phyloP scores from a whole-genome alignment of 2,113 vertebrate species.

The Acrocephalus arundinaceus region DNA sequence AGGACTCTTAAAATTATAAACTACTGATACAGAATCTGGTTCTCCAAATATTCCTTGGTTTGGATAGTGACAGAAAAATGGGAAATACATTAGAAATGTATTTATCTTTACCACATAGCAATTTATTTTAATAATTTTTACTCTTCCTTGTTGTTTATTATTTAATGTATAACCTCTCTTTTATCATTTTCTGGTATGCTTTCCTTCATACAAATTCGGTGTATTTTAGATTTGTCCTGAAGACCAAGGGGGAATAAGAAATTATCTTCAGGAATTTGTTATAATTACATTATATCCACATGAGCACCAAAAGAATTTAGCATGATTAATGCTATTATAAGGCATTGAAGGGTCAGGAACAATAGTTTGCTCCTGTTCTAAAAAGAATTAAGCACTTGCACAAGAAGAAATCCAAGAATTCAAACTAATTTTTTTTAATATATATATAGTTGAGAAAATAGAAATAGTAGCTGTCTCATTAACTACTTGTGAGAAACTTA shows the following conservation, averaged over 20 bases:
- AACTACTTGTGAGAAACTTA: not conserved
- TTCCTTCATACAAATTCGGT: not conserved
- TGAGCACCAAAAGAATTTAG: conserved; percentile 64
- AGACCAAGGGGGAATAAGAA: not conserved
- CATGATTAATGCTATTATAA: conserved; percentile 67
- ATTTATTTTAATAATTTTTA: not conserved
- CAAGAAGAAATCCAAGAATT: not conserved
- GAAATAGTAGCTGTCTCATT: not conserved
- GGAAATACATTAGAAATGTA: not conserved
- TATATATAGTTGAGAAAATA: not conserved
- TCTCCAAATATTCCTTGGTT: not conserved
- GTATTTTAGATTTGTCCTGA: not conserved
- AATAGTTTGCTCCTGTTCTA: conserved; percentile 10
- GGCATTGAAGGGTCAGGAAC: conserved; percentile 18
- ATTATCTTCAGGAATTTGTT: conserved; percentile 53
- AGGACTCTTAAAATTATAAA: not conserved
- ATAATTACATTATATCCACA: conserved; percentile 65
- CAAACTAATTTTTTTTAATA: not conserved
- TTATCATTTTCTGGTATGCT: not conserved
- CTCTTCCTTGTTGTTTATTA: not conserved
- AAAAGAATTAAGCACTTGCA: not conserved
- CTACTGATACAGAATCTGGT: not conserved
- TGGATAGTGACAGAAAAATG: not conserved
- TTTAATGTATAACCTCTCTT: not conserved
- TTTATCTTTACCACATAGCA: not conserved